phyloP scores from a whole-genome alignment of 2,113 vertebrate genomes.

The Alces alces region DNA sequence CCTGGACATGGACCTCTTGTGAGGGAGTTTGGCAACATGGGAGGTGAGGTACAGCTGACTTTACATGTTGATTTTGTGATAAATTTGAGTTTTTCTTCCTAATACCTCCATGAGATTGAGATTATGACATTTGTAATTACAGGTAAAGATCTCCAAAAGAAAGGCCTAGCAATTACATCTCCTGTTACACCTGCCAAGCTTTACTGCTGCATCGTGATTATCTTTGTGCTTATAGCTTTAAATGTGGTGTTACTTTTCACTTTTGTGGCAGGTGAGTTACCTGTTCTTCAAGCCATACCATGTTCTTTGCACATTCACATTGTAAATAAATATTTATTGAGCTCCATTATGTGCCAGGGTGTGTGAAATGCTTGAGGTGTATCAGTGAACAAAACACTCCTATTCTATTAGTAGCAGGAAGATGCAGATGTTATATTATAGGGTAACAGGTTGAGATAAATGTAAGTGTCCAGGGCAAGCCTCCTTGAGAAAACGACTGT shows the following conservation, averaged over 20 bases:
- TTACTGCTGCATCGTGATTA: accelerated
- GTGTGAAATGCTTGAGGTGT: neutral
- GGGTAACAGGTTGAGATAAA: neutral
- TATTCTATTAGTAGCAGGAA: neutral
- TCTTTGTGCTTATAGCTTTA: accelerated
- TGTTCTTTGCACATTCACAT: neutral
- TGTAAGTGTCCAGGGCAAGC: neutral
- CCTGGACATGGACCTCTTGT: neutral
- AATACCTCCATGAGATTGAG: neutral
- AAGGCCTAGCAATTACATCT: accelerated
- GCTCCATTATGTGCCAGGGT: neutral
- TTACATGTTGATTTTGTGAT: neutral
- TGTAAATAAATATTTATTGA: neutral
- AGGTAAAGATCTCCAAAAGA: neutral
- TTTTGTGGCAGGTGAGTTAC: neutral
- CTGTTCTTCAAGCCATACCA: neutral
- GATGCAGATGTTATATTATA: neutral
- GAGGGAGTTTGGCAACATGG: neutral
- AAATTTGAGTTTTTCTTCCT: neutral
- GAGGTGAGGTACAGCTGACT: no score
- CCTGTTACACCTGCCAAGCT: accelerated
- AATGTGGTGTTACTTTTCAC: accelerated
- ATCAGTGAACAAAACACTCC: neutral
- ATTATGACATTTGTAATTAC: neutral
- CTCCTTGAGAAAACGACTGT: neutral